phyloP scores from a whole-genome alignment of 2,113 vertebrate genomes.

The Haliaeetus leucogaster region DNA sequence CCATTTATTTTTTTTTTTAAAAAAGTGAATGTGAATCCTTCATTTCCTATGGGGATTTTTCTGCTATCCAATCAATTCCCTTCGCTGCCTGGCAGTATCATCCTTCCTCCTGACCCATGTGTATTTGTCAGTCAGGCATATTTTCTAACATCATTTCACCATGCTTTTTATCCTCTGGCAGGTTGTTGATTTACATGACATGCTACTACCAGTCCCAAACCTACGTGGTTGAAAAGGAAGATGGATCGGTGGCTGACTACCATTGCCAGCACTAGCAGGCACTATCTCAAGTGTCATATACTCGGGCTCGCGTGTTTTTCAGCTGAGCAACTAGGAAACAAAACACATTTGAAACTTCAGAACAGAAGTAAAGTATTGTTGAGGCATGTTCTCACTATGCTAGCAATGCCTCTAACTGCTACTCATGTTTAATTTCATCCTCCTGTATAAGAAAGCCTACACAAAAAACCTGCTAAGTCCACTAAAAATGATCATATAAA shows the following conservation, averaged over 20 bases:
- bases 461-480: no score
- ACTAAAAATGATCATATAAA: not conserved
- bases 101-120: not conserved
- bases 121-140: not conserved
- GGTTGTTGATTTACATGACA: not conserved
- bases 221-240: not conserved
- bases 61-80: not conserved
- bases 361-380: not conserved
- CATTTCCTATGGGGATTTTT: not conserved
- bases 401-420: not conserved
- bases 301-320: not conserved
- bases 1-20: not conserved
- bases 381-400: not conserved
- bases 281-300: not conserved
- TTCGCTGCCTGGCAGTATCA: not conserved
- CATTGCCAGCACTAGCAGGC: not conserved
- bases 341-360: not conserved
- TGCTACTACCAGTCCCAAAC: not conserved
- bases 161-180: not conserved
- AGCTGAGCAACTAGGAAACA: not conserved
- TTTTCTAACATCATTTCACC: not conserved
- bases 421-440: not conserved
- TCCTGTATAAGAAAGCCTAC: not conserved
- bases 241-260: not conserved
- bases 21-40: not conserved